Evolutionary conservation across 30 jellyfish, hydroid and myxozoan species (phyloP).

Genomic region (Sanderia malayensis): DNA sequence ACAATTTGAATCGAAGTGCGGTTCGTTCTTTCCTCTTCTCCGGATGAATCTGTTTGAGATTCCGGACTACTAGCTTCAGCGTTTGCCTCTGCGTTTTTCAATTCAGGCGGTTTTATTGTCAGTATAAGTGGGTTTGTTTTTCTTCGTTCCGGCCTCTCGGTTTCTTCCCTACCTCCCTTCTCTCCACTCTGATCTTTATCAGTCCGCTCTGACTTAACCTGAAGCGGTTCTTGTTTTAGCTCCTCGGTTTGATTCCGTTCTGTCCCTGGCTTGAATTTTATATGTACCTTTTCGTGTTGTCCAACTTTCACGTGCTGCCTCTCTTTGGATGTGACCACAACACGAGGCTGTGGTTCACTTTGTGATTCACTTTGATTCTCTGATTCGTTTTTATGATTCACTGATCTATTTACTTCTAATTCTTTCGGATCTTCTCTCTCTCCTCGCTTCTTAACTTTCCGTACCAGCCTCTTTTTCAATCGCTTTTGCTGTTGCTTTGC

Average conservation of each 20-base stretch:
- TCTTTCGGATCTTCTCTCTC: background rate
- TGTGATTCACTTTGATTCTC: background rate
- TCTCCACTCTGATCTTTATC: conserved; percentile 2
- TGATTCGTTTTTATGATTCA: background rate
- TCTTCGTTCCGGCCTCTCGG: conserved; percentile 41
- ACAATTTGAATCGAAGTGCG: conserved; percentile 60
- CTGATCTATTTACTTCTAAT: background rate
- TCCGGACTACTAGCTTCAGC: background rate
- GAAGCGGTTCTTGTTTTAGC: conserved; percentile 12
- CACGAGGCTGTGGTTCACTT: background rate
- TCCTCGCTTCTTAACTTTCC: conserved; percentile 40
- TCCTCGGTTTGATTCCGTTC: too few species aligned
- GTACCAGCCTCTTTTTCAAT: conserved; percentile 38
- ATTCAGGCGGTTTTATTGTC: conserved; percentile 15
- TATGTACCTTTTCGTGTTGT: too few species aligned
- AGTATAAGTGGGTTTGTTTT: conserved; percentile 48
- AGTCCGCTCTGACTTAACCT: background rate
- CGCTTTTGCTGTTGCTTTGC: conserved; percentile 40
- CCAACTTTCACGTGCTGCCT: background rate
- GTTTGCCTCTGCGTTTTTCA: background rate
- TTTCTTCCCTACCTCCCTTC: conserved; percentile 5
- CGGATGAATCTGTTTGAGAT: background rate
- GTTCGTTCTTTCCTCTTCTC: conserved; percentile 4
- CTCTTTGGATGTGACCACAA: background rate
- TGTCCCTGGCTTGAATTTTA: too few species aligned